phyloP scores from a whole-genome alignment of 2,797 vertebrate species.

The Smutsia gigantea region DNA sequence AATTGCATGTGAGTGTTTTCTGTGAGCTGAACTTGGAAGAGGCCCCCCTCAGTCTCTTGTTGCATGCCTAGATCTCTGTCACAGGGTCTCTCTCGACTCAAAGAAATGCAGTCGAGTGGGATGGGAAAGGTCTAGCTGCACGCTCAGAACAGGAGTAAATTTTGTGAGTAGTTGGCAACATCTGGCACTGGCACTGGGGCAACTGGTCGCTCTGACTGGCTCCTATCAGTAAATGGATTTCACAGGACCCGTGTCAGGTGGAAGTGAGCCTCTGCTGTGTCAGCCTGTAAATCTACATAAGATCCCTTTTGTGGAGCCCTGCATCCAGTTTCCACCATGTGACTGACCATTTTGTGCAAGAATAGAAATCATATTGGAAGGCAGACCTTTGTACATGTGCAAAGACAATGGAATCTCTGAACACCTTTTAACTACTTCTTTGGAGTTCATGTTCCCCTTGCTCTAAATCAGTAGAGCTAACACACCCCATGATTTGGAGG shows the following conservation, averaged over 20 bases:
- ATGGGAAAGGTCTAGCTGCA: rapidly evolving
- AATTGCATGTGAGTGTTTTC: rapidly evolving
- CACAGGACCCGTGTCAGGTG: too few species aligned
- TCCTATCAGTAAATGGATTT: not conserved
- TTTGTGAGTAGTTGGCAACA: too few species aligned
- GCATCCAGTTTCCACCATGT: rapidly evolving
- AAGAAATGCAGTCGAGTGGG: not conserved
- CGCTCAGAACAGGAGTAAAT: too few species aligned
- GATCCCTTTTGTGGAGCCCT: not conserved
- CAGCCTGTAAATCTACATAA: too few species aligned
- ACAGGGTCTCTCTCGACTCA: not conserved
- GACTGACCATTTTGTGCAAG: too few species aligned
- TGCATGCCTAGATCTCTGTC: not conserved
- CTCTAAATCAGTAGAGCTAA: not conserved
- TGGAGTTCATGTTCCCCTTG: not conserved
- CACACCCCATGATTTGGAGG: not conserved
- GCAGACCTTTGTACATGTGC: not conserved
- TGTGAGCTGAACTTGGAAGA: not conserved
- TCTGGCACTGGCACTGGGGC: not conserved
- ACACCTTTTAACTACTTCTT: not conserved
- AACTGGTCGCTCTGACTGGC: rapidly evolving
- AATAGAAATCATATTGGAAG: not conserved
- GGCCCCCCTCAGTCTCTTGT: rapidly evolving
- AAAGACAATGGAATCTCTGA: not conserved
- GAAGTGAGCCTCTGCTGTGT: not conserved